Evolutionary conservation across 1,140 invertebrate species (phyloP).

Genomic region (Zophobas morio): DNA sequence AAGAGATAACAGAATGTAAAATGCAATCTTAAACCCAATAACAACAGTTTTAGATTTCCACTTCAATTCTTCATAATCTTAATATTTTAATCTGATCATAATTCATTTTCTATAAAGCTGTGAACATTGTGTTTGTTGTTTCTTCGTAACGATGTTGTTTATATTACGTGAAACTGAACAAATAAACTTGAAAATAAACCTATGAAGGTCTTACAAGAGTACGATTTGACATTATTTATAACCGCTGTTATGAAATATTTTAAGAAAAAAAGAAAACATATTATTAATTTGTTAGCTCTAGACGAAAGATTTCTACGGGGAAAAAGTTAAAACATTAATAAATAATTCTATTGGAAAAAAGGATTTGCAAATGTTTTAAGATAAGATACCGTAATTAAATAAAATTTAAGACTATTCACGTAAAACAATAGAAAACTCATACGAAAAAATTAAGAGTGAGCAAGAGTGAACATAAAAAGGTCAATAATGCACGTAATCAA

Average conservation of each 20-base stretch:
- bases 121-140: background rate
- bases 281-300: background rate
- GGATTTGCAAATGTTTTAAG: constrained; percentile 3
- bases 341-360: background rate
- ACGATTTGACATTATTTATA: background rate
- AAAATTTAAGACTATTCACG: constrained; percentile 1
- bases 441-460: background rate
- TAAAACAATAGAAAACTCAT: constrained; percentile 26
- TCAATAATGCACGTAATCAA: background rate
- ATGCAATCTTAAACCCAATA: no score
- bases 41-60: background rate
- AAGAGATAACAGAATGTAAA: no score
- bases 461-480: constrained; percentile 17
- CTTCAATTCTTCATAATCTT: background rate
- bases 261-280: background rate
- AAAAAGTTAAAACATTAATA: background rate
- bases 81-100: background rate
- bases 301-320: background rate
- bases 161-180: background rate
- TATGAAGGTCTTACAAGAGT: background rate
- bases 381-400: constrained; percentile 32
- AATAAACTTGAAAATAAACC: background rate
- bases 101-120: background rate
- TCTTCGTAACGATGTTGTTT: background rate
- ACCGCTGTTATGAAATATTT: background rate